Evolutionary conservation across 92 coral and sea anemone species (phyloP).

Genomic region (Anthopleura xanthogrammica): DNA sequence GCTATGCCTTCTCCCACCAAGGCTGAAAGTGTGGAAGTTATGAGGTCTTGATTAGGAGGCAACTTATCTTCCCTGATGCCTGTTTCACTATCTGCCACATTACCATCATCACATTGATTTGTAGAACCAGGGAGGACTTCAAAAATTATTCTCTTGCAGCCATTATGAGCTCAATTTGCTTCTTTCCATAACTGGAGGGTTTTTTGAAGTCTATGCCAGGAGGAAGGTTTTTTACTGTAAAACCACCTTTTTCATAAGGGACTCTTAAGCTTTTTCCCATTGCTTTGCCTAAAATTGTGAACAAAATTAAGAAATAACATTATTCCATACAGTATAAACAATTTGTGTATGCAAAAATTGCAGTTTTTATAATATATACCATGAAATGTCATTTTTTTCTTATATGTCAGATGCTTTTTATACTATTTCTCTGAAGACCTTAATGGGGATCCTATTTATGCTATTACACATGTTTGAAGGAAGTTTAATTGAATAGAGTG

Average conservation of each 20-base stretch:
- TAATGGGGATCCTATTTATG: too few relatives aligned
- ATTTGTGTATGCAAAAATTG: too few relatives aligned
- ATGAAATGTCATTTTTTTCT: too few relatives aligned
- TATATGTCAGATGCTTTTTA: too few relatives aligned
- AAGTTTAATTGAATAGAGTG: too few relatives aligned
- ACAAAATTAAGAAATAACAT: not conserved
- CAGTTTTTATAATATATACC: too few relatives aligned
- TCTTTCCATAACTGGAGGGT: slow-evolving; percentile 57
- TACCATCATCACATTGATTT: not conserved
- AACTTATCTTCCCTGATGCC: not conserved
- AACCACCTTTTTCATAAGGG: slow-evolving; percentile 62
- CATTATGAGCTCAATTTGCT: slow-evolving; percentile 56
- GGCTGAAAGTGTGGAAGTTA: slow-evolving; percentile 27
- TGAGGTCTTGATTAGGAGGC: not conserved
- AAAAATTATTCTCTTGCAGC: slow-evolving; percentile 48
- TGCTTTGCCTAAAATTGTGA: slow-evolving; percentile 47
- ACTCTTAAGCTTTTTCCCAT: slow-evolving; percentile 39
- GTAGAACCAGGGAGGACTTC: slow-evolving; percentile 11
- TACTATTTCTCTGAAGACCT: too few relatives aligned
- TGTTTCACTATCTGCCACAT: not conserved
- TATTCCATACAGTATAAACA: too few relatives aligned
- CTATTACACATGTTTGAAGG: too few relatives aligned
- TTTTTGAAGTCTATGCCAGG: slow-evolving; percentile 52
- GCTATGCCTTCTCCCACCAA: slow-evolving; percentile 20
- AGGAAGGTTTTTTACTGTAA: slow-evolving; percentile 53